Base-by-base conservation (phyloP, 2,113 vertebrate species). In the Periophthalmus modestus region DNA sequence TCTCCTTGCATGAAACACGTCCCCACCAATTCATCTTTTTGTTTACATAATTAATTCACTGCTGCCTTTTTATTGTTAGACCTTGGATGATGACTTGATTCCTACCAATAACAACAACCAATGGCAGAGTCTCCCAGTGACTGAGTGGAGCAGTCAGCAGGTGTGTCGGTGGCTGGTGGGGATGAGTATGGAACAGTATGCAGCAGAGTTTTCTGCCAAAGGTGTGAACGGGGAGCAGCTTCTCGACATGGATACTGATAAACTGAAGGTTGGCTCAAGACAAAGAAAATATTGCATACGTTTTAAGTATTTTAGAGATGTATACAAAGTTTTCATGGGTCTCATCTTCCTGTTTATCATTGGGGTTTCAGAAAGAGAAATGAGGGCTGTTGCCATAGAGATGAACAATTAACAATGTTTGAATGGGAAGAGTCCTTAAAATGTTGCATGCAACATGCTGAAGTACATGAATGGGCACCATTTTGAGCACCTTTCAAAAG, bases 111-210 rank as follows among this genome's bases (percentile, higher is more conserved):
- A 95, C 85, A 93, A 95, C 77, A 88, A 95, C 73, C 93, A 94
- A 28, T 95, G 96, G 95, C 95, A 94, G 68, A 95, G 82, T 75
- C 92, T 89, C 57, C 92, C 95, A 0, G 82, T 96, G 69, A 89
- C 87, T 58, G 93, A 97, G 79, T 96, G 95, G 96, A 95, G 88
- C 84, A 92, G 88, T 47, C 94, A 95, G 80, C 94, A 96, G 90
- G 95, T 96, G 16, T 95, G 93, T 84, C 94, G 95, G 80, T 96
- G 94, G 94, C 68, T 95, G 74, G 90, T 91, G 73, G 93, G 94
- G 79, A 92, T 95, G 93, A 95, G 93, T 85, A 94, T 96, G 94
- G 95, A 97, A 77, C 94, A 94, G 73, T 95, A 94, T 19, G 88
- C 91, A 18, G 74, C 86, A 0, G 88, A 94, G 84, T 96, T 97